Base-by-base conservation (phyloP, 2,888 invertebrate species). In the Xestoiulus laeticollis region DNA sequence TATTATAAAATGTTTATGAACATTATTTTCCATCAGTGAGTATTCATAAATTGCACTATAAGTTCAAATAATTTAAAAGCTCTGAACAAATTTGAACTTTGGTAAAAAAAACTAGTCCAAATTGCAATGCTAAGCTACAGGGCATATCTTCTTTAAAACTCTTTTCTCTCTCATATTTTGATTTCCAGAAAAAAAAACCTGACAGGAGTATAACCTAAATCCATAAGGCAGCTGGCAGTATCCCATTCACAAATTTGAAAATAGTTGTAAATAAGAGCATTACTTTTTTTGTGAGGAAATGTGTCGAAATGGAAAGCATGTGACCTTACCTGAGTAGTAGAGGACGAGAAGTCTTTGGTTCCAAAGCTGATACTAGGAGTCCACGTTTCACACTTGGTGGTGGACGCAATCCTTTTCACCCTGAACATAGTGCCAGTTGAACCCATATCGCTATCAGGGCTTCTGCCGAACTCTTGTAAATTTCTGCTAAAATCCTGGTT, bases 361-460 rank as follows among this genome's bases (percentile, higher is more conserved):
- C n/a, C 22, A 22, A 84, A 43, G 8, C 84, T 16, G 10, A 38
- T n/a, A 26, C 12, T 26, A 3, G 84, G 84, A 1, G 84, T 43
- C 84, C 84, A 84, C 84, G 5, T 84, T 33, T 84, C 84, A 19
- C 38, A 33, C 16, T 84, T 84, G 43, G 84, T 68, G 33, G 53
- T 59, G 16, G 53, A 59, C 16, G 87, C 16, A 32, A 86, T 30
- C 68, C 68, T 86, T n/a, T 48, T 53, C 8, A 86, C 87, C 33
- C 59, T 53, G 59, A 86, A 86, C 87, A 86, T 86, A 32, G 53
- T 38, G 48, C 68, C 87, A 26, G 87, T 86, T 32, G 87, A 86
- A 22, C 87, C 87, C 87, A 86, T 86, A n/a, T 59, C 32, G 59
- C 19, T 16, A 22, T 33, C 33, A 2, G 33, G 84, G 12, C 12